A percentile compares a stretch with the other conserved stretches of the same genome.
Evolutionary conservation across 2,888 invertebrate genomes (phyloP).

Genomic region (Xanthia togata): DNA sequence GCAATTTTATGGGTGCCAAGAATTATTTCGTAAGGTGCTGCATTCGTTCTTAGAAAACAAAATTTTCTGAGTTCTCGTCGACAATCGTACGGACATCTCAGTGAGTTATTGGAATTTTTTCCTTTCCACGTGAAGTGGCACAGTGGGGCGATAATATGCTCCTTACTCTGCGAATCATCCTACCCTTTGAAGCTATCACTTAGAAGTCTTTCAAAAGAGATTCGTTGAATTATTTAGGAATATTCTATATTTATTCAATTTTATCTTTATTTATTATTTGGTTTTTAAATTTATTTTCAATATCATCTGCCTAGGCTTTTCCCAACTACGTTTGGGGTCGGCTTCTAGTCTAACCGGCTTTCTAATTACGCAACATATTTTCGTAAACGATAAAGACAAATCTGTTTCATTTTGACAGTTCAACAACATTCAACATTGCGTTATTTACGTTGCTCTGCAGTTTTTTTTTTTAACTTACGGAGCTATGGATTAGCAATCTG

Average conservation of each 20-base stretch:
- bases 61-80: conserved; percentile 4
- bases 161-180: not conserved
- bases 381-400: too few species aligned
- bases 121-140: conserved; percentile 10
- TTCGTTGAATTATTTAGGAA: conserved; percentile 4
- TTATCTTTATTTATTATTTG: not conserved
- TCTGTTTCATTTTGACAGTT: too few species aligned
- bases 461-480: too few species aligned
- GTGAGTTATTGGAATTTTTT: conserved; percentile 14
- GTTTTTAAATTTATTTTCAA: not conserved
- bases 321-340: too few species aligned
- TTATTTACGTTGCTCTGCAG: too few species aligned
- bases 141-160: conserved; percentile 5
- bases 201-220: not conserved
- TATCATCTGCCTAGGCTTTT: too few species aligned
- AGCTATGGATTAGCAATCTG: too few species aligned
- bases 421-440: too few species aligned
- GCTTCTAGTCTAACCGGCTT: too few species aligned
- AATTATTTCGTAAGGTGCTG: not conserved
- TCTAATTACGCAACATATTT: too few species aligned
- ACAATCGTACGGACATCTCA: conserved; percentile 3
- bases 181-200: conserved; percentile 2
- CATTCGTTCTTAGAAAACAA: not conserved
- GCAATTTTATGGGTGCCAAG: conserved; percentile 1
- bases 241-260: not conserved